Evolutionary conservation across 1,140 invertebrate species (phyloP), one percentile per base, ranked within the genome.

Genomic region (Drosophila pandora): DNA sequence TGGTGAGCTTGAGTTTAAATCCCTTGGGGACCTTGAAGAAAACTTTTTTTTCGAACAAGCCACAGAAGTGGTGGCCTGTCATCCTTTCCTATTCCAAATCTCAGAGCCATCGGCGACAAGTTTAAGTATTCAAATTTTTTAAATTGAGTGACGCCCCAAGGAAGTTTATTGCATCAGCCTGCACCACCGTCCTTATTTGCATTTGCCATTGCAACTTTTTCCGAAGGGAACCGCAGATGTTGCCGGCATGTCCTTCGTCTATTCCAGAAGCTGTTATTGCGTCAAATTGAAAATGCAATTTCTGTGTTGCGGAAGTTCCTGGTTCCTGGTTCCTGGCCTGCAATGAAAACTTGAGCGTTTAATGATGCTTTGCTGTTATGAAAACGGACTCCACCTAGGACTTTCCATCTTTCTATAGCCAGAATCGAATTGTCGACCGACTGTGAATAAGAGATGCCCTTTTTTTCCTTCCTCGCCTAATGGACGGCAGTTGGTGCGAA

Each of bases 281-380:
- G 30, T 49, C 41, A 57, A 63, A 60, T 56, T 64, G 48, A 56
- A 87, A 85, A 85, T 85, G 78, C 82, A 85, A 45, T 85, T 85
- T 67, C 64, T 68, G 57, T 88, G 83, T 85, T 55, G 28, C 81
- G 73, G 73, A 84, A 74, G 63, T 63, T 75, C 32, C 71, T 70
- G 72, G 63, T 63, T 75, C 32, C 71, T 70, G 72, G 63, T 63
- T 75, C 32, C 71, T 70, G 72, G 41, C 23, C 48, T 61, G 76
- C 68, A 78, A 88, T 88, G 78, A 88, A 85, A 85, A 79, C 74
- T 85, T 88, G 78, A 59, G 57, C 74, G 77, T 73, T 75, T 79
- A 82, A 82, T 64, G 67, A 81, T 65, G 73, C 58, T 76, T 77
- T 62, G 73, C 55, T 76, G 64, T 64, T 73, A 34, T 52, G 47